These are phyloP conservation scores for Notiomystis cincta DNA, from an alignment of 2,113 vertebrate species.

Conservation along the genomic window DNA sequence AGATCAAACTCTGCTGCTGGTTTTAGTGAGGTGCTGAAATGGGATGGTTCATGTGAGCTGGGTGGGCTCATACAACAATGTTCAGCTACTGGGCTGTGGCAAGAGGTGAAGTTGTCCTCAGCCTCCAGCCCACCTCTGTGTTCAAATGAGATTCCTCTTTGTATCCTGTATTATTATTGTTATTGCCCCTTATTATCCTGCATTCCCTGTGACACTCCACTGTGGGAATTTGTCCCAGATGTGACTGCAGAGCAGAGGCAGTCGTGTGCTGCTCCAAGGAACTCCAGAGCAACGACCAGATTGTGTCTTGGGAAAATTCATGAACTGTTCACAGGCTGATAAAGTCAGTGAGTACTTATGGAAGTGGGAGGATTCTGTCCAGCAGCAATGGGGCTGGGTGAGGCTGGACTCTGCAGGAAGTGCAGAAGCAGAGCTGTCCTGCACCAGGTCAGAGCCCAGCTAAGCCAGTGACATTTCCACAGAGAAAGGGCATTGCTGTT, in stretches of 20 bases:
- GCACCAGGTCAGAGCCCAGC: background rate
- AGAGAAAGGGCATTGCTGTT: background rate
- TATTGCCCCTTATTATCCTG: background rate
- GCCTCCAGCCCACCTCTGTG: background rate
- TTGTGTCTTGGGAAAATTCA: background rate
- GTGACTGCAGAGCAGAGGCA: background rate
- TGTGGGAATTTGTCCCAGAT: background rate
- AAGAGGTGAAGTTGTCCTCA: background rate
- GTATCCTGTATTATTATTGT: rapidly evolving
- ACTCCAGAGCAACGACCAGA: background rate
- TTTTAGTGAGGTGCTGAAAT: background rate
- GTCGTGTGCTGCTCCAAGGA: background rate
- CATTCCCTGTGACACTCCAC: background rate
- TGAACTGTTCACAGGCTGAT: background rate
- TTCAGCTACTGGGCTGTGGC: background rate
- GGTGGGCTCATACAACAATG: rapidly evolving
- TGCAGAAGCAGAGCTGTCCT: background rate
- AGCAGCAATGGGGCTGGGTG: background rate
- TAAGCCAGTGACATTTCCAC: background rate
- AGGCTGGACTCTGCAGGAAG: background rate
- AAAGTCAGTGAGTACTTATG: background rate
- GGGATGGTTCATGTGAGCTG: rapidly evolving
- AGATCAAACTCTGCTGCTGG: background rate
- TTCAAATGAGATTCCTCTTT: background rate
- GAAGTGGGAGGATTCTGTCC: background rate